phyloP scores from a whole-genome alignment of 1,140 invertebrate species.

The Nebria ingens region DNA sequence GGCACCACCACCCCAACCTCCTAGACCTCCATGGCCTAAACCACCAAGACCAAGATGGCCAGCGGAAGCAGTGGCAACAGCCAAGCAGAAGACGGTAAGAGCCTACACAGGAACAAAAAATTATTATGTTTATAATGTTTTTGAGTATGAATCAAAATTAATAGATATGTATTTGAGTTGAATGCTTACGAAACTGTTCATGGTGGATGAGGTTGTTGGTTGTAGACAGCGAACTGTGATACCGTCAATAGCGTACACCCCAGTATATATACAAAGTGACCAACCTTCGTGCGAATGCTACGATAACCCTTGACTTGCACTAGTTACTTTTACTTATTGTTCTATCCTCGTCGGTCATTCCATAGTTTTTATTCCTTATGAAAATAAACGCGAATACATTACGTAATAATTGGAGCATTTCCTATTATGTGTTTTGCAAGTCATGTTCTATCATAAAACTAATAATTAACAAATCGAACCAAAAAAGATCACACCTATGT shows the following conservation, averaged over 20 bases:
- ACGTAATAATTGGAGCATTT: not conserved
- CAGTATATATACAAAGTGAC: not conserved
- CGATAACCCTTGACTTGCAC: not conserved
- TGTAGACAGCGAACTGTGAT: not conserved
- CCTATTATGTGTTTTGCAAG: not conserved
- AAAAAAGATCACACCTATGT: not conserved
- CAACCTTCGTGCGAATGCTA: not conserved
- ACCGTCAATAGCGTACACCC: not conserved
- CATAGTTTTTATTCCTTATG: not conserved
- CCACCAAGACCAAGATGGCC: not conserved
- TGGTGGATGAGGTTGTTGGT: not conserved
- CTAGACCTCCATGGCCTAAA: not conserved
- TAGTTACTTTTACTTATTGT: conserved; percentile 7
- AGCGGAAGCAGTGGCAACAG: not conserved
- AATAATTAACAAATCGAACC: not conserved
- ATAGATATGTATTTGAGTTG: too few relatives aligned
- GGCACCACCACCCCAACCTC: too few relatives aligned
- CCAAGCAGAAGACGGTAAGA: not conserved
- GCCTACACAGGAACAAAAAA: not conserved
- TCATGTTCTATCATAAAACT: not conserved
- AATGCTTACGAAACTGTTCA: conserved; percentile 1
- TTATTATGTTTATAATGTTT: not conserved
- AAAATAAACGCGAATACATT: not conserved
- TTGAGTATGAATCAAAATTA: too few relatives aligned
- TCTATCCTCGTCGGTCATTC: not conserved